Evolutionary conservation across 2,797 vertebrate species (phyloP).

Genomic region (Falco concolor): DNA sequence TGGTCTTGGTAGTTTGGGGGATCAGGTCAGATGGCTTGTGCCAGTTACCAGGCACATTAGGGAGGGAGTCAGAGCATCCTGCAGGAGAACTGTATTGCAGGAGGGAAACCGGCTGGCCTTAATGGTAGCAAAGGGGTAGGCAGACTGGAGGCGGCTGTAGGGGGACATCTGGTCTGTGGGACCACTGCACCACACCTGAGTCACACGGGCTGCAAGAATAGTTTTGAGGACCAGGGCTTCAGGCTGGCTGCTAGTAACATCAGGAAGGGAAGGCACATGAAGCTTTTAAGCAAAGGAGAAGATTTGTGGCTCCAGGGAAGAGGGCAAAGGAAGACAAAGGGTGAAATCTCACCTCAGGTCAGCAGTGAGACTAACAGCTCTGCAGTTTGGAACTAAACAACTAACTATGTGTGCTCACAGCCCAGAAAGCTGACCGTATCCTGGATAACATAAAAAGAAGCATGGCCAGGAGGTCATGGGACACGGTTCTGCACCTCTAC

Average conservation of each 20-base stretch:
- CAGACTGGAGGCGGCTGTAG: background rate
- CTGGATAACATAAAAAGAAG: background rate
- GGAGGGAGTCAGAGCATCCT: background rate
- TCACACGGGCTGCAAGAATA: background rate
- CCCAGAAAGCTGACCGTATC: background rate
- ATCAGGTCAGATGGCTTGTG: background rate
- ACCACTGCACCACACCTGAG: background rate
- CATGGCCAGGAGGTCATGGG: fast-evolving
- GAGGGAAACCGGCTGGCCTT: background rate
- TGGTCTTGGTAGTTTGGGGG: background rate
- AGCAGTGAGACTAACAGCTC: background rate
- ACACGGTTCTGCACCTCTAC: background rate
- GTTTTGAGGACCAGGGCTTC: background rate
- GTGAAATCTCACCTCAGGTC: background rate
- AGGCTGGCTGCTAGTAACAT: background rate
- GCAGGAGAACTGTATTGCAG: background rate
- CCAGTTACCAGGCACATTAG: background rate
- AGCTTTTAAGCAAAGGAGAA: background rate
- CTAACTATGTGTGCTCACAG: background rate
- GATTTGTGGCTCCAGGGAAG: background rate
- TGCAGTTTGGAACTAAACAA: background rate
- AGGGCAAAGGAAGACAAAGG: background rate
- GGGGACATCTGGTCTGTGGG: background rate
- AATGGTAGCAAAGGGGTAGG: background rate
- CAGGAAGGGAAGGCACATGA: background rate